Conservation (phyloP, 2,797 vertebrate species). For the Phataginus tetradactyla region DNA sequence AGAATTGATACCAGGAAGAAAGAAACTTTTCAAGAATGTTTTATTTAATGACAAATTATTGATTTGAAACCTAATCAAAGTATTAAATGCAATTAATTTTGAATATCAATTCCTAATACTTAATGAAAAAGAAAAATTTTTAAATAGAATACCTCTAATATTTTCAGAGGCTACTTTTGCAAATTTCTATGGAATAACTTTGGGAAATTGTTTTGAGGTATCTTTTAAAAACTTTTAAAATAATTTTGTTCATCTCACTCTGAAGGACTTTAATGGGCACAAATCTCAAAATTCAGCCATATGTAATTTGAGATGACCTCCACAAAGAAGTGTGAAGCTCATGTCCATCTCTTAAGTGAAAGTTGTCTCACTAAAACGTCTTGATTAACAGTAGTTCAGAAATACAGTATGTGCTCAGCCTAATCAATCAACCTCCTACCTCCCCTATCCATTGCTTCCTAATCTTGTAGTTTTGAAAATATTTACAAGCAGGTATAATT, state of each 20-base stretch:
- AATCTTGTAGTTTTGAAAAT: background rate
- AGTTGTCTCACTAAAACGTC: background rate
- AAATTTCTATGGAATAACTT: background rate
- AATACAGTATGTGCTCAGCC: background rate
- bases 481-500: background rate
- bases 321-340: background rate
- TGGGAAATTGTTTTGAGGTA: background rate
- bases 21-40: background rate
- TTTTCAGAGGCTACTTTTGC: background rate
- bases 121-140: background rate
- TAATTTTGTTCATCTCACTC: background rate
- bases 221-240: background rate
- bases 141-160: background rate
- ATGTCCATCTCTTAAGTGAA: background rate
- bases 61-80: background rate
- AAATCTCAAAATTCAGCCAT: background rate
- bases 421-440: background rate
- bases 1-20: background rate
- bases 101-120: background rate
- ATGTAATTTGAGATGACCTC: background rate
- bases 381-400: background rate
- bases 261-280: background rate
- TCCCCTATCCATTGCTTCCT: background rate
- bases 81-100: background rate
- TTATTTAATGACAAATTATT: background rate